These are phyloP conservation scores for Mesorhabditis spiculigera DNA, from an alignment of 2,888 invertebrate species.

Conservation along the genomic window DNA sequence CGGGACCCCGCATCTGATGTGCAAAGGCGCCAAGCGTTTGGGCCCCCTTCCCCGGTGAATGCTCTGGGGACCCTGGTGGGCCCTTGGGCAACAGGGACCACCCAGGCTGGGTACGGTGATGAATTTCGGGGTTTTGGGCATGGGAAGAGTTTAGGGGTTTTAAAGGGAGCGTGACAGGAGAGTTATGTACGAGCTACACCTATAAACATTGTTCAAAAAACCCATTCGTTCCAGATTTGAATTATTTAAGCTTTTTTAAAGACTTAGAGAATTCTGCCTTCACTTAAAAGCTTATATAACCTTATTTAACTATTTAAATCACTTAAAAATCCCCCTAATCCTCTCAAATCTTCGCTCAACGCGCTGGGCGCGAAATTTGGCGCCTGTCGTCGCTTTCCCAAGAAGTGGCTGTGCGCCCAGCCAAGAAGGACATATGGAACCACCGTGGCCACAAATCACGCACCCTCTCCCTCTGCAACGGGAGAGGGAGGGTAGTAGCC, in stretches of 20 bases:
- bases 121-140: neutral
- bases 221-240: too few species aligned
- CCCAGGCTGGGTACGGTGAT: slow-evolving; percentile 7
- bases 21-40: too few species aligned
- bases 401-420: neutral
- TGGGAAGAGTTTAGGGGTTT: neutral
- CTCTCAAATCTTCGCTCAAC: neutral
- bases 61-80: too few species aligned
- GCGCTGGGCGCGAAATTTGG: neutral
- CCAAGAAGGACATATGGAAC: neutral
- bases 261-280: neutral
- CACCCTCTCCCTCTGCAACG: too few species aligned
- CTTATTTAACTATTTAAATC: neutral
- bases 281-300: neutral
- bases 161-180: too few species aligned
- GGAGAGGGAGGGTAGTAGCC: neutral
- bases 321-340: neutral
- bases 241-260: too few species aligned
- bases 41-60: too few species aligned
- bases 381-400: neutral
- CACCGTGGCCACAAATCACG: neutral
- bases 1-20: too few species aligned
- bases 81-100: neutral
- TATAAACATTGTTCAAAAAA: too few species aligned
- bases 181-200: too few species aligned